Conservation (phyloP, 2,797 vertebrate genomes). For the Microchirus variegatus region DNA sequence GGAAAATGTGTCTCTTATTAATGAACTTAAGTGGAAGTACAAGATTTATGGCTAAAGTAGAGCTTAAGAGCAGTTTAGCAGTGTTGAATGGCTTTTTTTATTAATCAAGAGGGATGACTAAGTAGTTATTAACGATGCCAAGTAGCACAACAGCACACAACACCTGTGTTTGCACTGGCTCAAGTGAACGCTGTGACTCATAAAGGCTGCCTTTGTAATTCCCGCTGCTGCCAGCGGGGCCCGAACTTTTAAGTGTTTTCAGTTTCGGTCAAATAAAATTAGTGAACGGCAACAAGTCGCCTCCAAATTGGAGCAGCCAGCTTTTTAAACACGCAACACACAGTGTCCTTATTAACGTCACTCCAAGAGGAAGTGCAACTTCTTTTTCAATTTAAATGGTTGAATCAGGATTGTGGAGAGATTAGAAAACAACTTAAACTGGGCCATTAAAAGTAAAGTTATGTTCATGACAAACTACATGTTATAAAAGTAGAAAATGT, state of each 20-base stretch:
- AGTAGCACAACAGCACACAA: conserved; percentile 58
- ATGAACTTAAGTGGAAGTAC: conserved; percentile 13
- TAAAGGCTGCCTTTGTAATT: conserved; percentile 63
- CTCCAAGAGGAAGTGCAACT: conserved; percentile 2
- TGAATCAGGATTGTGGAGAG: neutral
- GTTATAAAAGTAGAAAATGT: no score
- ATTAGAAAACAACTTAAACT: neutral
- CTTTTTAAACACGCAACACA: conserved; percentile 24
- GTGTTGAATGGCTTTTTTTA: conserved; percentile 53
- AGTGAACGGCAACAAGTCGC: conserved; percentile 46
- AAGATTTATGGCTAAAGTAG: conserved; percentile 15
- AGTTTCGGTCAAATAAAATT: conserved; percentile 53
- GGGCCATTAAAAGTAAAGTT: neutral
- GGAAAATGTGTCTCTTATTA: conserved; percentile 16
- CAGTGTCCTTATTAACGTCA: conserved; percentile 4
- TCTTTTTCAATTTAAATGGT: conserved; percentile 2
- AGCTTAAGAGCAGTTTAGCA: conserved; percentile 51
- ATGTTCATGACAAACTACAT: neutral
- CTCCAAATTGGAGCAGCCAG: conserved; percentile 25
- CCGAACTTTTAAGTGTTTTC: conserved; percentile 46
- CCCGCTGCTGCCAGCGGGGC: conserved; percentile 39
- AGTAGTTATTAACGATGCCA: conserved; percentile 59
- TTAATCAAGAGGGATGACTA: conserved; percentile 58
- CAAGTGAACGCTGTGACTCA: conserved; percentile 60
- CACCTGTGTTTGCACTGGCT: conserved; percentile 67